Base-by-base conservation (phyloP, 1,140 invertebrate genomes). In the Stegodyphus mimosarum region DNA sequence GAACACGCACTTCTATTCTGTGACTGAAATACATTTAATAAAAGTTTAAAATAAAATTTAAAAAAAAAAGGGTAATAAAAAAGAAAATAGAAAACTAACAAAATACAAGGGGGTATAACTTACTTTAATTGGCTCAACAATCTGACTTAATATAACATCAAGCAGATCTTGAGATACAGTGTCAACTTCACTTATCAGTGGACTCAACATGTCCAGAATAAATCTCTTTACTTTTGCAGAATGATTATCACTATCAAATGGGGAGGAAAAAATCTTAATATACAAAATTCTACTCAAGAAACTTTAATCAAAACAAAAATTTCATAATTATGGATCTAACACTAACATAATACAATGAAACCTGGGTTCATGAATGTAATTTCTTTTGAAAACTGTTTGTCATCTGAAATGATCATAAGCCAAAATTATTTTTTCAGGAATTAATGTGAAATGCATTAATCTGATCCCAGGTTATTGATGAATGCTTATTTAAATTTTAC, bases 211-310 rank as follows among this genome's bases (percentile, higher is more conserved):
- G 91, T 99, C 97, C 84, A 99, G 90, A 94, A 99, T 98, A 89
- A 98, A 98, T 77, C 95, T 96, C 90, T 97, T 98, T 70, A 99
- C 97, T 92, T 98, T 98, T 1, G 94, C 94, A 33, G 96, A 97
- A 91, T 99, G 97, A 90, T 98, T 96, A 89, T 98, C 97, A 92
- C 96, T 98, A 90, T 63, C 3, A 33, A 33, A 33, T 33, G 33
- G 33, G 33, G 33, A 33, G 3, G 3, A 33, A 33, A 92, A 92
- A 72, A 87, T 1, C 3, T 33, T 33, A 70, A 86, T 87, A 89
- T 87, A 72, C 71, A 86, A 83, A 69, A 63, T 64, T 81, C 4
- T 53, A 71, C 15, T 11, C 67, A 69, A 55, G 9, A 73, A 64
- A 74, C 48, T 9, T 60, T 60, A 60, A 60, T 69, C 17, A 50